Evolutionary conservation across 2,888 invertebrate genomes (phyloP), one percentile per base, ranked within the genome.

Genomic region (Crioceris asparagi): DNA sequence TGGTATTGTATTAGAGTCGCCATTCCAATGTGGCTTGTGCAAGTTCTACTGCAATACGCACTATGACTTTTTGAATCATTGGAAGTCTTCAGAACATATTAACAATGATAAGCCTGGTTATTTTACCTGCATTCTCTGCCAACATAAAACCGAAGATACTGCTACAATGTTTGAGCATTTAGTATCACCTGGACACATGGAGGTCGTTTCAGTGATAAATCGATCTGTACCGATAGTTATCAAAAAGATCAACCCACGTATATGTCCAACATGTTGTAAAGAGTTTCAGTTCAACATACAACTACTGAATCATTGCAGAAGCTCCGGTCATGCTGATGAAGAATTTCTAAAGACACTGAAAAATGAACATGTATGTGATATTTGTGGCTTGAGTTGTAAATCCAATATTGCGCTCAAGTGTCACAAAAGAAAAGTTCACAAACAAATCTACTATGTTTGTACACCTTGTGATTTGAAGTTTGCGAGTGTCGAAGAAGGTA

Each of bases 21-120:
- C 87, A 0, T 92, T 81, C 56, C 90, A 88, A 61, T 92, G 92
- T 57, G 75, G 75, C 27, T 72, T 82, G 10, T 92, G 92, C 59
- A 76, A 76, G 39, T 92, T 85, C 62, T 92, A 85, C 59, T 83
- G 83, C 49, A 87, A 88, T 58, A 82, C 77, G 53, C 72, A 75
- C 42, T 72, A 73, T 34, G 73, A 71, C 36, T 85, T 82, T 54
- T 66, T 81, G 54, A 68, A 69, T 19, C 87, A 88, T 56, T 87
- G 85, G 85, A 67, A 68, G 41, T 80, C 83, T 15, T 85, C 85
- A 48, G 64, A 66, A 19, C 56, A 64, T 18, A 70, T 62, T 17
- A 69, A 72, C 3, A 52, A 61, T 2, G 57, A 66, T 42, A 60
- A 67, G 46, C 65, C 64, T 4, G 83, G 83, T 0, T 68, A 68